Evolutionary conservation across 1,140 invertebrate genomes (phyloP).

Genomic region (Zaprionus tsacasi): DNA sequence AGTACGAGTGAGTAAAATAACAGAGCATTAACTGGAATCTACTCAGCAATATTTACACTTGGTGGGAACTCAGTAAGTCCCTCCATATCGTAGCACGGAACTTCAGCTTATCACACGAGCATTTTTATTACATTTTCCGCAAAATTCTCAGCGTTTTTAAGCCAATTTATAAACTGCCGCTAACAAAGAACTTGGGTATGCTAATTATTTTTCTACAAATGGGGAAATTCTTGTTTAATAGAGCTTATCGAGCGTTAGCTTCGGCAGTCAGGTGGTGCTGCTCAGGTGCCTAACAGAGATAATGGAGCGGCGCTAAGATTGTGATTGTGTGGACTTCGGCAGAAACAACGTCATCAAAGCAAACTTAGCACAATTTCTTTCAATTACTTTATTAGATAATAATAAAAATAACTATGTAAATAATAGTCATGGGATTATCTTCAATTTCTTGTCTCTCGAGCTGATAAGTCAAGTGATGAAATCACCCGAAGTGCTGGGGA

Average conservation of each 20-base stretch:
- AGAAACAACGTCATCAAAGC: constrained; percentile 12
- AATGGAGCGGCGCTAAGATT: constrained; percentile 19
- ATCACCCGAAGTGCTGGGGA: constrained; percentile 18
- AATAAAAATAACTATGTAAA: background rate
- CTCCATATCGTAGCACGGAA: background rate
- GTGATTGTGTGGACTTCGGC: background rate
- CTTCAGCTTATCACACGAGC: constrained; percentile 37
- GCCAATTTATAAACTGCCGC: constrained; percentile 40
- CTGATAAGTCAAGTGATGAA: constrained; percentile 34
- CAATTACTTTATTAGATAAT: constrained; percentile 29
- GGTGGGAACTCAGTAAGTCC: background rate
- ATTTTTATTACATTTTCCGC: constrained; percentile 30
- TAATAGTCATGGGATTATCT: constrained; percentile 42
- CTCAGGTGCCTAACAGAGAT: constrained; percentile 21
- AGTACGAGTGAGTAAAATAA: constrained; percentile 9
- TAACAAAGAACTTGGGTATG: constrained; percentile 1
- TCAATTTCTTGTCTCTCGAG: background rate
- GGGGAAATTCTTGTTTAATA: constrained; percentile 46
- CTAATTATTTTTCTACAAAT: constrained; percentile 48
- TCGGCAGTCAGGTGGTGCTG: constrained; percentile 59
- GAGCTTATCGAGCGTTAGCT: constrained; percentile 63
- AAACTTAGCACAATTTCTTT: background rate
- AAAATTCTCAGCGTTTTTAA: constrained; percentile 39
- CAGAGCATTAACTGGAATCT: constrained; percentile 15
- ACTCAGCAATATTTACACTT: constrained; percentile 17